Base-by-base conservation (phyloP, 1,140 invertebrate species). In the Coenobita brevimanus region DNA sequence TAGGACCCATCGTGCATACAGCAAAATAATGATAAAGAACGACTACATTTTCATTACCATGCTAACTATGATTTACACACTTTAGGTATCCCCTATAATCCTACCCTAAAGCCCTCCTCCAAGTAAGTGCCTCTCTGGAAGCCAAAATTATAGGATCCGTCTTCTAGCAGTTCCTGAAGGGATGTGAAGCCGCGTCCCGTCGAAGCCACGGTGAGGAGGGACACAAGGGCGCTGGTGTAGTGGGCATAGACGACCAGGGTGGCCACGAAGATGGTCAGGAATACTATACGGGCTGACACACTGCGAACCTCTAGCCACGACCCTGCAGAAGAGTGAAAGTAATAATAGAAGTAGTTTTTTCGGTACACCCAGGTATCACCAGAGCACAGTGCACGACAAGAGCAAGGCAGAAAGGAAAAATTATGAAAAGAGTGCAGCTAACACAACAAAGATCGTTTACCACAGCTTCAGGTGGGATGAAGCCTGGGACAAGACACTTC, bases 141-240 rank as follows among this genome's bases (percentile, higher is more conserved):
- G 27, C 89, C 89, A 17, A 89, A 69, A 24, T 82, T 54, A 54
- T 82, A 83, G 3, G 69, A 69, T 24, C 84, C 83, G 36, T 86
- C 80, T 3, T 78, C 21, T n/a, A 89, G 57, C 13, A 89, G 78
- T 3, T 46, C 73, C 79, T 89, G 89, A 0, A 89, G 83, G 60
- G 69, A 82, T 33, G 80, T 50, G 79, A 89, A 76, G 0, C 71
- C 79, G 27, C 64, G 62, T 38, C 41, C 67, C 69, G 84, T 89
- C 24, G 89, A 90, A 41, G 89, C 78, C 54, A 90, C 82, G 21
- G 89, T 90, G 33, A 90, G 85, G 36, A 85, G 73, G 0, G 89
- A 83, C 15, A 89, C 87, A 41, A 90, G 89, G 30, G 89, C 89
- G 21, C 81, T 85, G 64, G 89, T 90, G 86, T 90, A 90, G 82